Conservation (phyloP, 2,797 vertebrate species). For the Enteromius unitaeniatus region DNA sequence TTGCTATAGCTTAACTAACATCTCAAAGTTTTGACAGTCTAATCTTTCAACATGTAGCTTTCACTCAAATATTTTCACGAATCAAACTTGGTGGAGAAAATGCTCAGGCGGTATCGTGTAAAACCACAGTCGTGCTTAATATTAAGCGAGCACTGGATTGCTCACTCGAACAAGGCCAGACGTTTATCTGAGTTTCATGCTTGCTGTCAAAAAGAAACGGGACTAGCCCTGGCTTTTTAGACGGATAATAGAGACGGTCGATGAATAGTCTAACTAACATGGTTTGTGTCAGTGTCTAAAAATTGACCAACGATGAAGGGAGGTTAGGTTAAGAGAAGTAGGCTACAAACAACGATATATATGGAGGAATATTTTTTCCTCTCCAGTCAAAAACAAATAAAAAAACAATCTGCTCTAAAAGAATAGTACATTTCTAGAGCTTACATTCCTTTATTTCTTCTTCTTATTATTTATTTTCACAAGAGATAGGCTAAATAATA, state of each 20-base stretch:
- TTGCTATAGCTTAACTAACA: not conserved
- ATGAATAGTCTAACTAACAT: not conserved
- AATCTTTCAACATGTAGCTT: not conserved
- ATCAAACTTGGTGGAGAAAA: not conserved
- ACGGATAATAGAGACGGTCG: not conserved
- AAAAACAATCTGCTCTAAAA: not conserved
- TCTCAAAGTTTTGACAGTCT: not conserved
- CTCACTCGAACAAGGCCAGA: not conserved
- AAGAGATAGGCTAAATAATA: not conserved
- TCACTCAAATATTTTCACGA: not conserved
- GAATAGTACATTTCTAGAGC: not conserved
- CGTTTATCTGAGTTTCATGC: not conserved
- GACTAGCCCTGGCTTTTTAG: not conserved
- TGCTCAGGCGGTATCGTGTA: not conserved
- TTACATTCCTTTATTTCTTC: not conserved
- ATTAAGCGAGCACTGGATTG: not conserved
- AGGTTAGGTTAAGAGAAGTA: not conserved
- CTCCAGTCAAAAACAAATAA: not conserved
- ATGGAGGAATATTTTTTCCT: not conserved
- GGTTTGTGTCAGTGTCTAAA: not conserved
- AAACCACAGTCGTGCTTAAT: not conserved
- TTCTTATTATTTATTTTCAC: not conserved
- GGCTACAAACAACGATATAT: not conserved
- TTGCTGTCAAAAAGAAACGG: not conserved
- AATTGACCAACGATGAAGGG: not conserved